Base-by-base conservation (phyloP, 2,888 invertebrate species). In the Melanotus villosus region DNA sequence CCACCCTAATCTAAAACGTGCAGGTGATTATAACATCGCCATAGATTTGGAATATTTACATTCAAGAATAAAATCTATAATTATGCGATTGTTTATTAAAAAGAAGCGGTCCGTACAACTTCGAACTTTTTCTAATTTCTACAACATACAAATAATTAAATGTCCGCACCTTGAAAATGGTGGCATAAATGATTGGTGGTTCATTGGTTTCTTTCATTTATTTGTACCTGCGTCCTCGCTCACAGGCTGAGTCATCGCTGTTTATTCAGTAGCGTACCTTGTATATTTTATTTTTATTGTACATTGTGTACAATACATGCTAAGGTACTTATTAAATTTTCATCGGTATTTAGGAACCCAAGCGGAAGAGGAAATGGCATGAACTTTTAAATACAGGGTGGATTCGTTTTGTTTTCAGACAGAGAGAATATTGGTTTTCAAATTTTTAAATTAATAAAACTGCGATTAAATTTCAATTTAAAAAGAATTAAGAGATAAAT, bases 141-240 rank as follows among this genome's bases (percentile, higher is more conserved):
- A 2, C 5, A 41, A 4, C 6, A 16, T 14, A 16, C 0, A 16
- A 41, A 41, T 16, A 41, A 1, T 18, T 1, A 9, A n/a, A 21
- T 47, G 14, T 19, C 52, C 52, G 52, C 14, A 36, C 7, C 34
- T 0, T 38, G n/a, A 0, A 6, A 5, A 38, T 21, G 9, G 18
- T 36, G 56, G n/a, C 12, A 19, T 5, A 56, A 56, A 36, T 36
- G 14, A 36, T 14, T 30, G 36, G n/a, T 21, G 56, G 56, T 56
- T 56, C 56, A 56, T 56, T 18, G 36, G 18, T 56, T 56, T 36
- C 36, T 56, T 56, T 36, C 16, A 19, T 56, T 56, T 56, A 56
- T 56, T 50, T 56, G 56, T 56, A 56, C 56, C 56, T 56, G 56
- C 36, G 56, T 56, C 56, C 56, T 56, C 56, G 36, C 34, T 36